A percentile compares a stretch with the other conserved stretches of the same genome.
Evolutionary conservation across 2,888 invertebrate genomes (phyloP).

Genomic region (Stictocephala bisonia): DNA sequence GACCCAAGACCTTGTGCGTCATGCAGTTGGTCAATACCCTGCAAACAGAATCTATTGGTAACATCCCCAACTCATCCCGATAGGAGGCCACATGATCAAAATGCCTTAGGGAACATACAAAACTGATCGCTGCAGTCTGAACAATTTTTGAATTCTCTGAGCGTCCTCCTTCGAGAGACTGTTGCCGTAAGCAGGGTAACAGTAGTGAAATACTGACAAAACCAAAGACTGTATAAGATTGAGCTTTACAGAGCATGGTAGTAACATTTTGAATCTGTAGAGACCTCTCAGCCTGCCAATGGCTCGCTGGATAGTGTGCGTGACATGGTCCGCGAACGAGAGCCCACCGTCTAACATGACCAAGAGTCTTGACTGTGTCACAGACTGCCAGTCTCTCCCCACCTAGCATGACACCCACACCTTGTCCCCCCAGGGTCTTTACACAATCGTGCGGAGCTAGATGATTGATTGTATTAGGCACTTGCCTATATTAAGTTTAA

Average conservation of each 20-base stretch:
- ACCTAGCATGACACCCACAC: not conserved
- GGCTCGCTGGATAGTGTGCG: constrained; percentile 1
- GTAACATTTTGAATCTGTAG: not conserved
- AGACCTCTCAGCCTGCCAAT: not conserved
- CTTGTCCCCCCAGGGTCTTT: not conserved
- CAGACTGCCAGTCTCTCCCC: not conserved
- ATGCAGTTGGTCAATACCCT: not conserved
- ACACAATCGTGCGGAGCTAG: not conserved
- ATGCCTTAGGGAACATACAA: not conserved
- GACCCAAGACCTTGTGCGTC: not conserved
- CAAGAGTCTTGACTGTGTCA: not conserved
- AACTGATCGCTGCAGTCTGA: not conserved
- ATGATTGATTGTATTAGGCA: not conserved
- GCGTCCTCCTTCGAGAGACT: not conserved
- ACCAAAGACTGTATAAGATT: constrained; percentile 20
- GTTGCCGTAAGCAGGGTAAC: not conserved
- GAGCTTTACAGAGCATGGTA: not conserved
- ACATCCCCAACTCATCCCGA: not conserved
- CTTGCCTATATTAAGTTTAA: constrained; percentile 3
- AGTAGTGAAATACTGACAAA: not conserved
- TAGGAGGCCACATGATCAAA: not conserved
- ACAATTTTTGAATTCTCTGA: not conserved
- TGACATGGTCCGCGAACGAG: no score
- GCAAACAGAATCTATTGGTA: no score
- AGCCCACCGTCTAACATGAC: no score